Evolutionary conservation across 2,797 vertebrate species (phyloP), one percentile per base, ranked within the genome.

Genomic region (Crypturellus tataupa): DNA sequence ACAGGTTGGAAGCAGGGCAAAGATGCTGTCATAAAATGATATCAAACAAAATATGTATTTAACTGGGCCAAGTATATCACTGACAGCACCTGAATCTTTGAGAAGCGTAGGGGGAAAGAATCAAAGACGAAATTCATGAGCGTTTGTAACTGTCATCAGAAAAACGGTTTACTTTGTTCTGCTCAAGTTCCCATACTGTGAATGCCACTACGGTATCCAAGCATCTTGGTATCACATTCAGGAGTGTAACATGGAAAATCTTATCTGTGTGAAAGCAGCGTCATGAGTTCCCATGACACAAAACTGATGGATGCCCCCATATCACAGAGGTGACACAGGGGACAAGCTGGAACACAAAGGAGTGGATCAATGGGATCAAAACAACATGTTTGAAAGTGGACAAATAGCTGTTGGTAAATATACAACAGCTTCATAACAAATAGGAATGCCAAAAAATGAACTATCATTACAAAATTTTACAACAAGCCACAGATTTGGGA

Each of bases 361-460:
- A 94, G 12, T 59, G 49, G 86, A 97, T 96, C 95, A 96, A 96
- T 97, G 37, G 75, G 68, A 94, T 88, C 87, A 94, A 93, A 96
- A 88, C 67, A 37, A 69, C 87, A 90, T 86, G 87, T 82, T 92
- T 96, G 4, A 1, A 94, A 94, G 71, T 87, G 83, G 78, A 75
- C 89, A 93, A 85, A 93, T 49, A 91, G 60, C 80, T 95, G 40
- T 75, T 94, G 67, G 73, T 86, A 96, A 91, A 82, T 65, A 91
- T 78, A 62, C 85, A 77, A 49, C 29, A 59, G 21, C 60, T 35
- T 10, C 25, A 68, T 70, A 82, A 80, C 51, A 46, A 93, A 80
- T 25, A 93, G 83, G 23, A 85, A 94, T n/a, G 25, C 13, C 33
- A 63, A 4, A 75, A 93, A 90, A 82, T 46, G 37, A 87, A 56